phyloP scores from a whole-genome alignment of 2,797 vertebrate species.

The Muscicapa striata region DNA sequence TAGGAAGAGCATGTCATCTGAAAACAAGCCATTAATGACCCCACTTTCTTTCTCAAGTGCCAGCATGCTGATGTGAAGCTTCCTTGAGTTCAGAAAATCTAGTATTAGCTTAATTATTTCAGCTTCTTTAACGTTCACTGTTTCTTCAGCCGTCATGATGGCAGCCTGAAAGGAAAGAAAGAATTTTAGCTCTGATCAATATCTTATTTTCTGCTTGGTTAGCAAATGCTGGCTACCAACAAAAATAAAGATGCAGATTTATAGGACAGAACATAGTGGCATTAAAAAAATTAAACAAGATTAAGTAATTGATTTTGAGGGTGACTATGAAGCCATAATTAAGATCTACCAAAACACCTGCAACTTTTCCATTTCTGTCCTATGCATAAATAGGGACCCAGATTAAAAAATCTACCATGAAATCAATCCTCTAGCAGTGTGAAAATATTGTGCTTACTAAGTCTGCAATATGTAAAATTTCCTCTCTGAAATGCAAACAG shows the following conservation, averaged over 20 bases:
- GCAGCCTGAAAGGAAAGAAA: constrained; percentile 68
- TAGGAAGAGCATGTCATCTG: constrained; percentile 98
- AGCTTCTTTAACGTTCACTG: constrained; percentile 93
- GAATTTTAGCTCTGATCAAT: neutral
- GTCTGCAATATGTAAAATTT: neutral
- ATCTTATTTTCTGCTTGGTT: neutral
- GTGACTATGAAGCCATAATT: neutral
- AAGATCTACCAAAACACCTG: neutral
- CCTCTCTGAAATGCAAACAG: neutral
- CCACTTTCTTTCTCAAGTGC: constrained; percentile 96
- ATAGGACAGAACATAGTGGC: neutral
- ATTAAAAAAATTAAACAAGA: neutral
- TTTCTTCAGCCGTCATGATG: constrained; percentile 96
- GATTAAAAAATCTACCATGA: neutral
- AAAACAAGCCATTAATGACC: constrained; percentile 96
- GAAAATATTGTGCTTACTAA: neutral
- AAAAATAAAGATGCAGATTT: neutral
- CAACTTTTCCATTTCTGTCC: neutral
- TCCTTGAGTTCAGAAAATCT: constrained; percentile 94
- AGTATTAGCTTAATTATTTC: constrained; percentile 96
- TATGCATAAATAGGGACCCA: neutral
- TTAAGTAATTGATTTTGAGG: neutral
- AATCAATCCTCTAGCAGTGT: neutral
- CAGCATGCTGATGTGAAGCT: constrained; percentile 97
- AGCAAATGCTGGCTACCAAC: neutral